A percentile compares a stretch with the other conserved stretches of the same genome.
phyloP scores from a whole-genome alignment of 2,797 vertebrate species.

The Rhinophrynus dorsalis region DNA sequence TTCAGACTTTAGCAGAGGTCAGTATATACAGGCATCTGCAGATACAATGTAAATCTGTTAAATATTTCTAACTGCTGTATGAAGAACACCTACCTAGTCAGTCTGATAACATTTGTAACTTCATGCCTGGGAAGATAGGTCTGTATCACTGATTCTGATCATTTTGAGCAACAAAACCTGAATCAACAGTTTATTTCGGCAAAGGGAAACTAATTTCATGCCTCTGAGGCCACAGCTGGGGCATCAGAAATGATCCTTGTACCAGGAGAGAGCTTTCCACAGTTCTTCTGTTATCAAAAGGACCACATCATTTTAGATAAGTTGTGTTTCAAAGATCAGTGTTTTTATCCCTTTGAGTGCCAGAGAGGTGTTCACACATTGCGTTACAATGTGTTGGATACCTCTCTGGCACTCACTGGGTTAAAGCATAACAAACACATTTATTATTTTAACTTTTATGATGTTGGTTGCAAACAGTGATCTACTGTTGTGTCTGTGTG shows the following conservation, averaged over 20 bases:
- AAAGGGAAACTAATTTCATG: not conserved
- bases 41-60: no score
- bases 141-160: not conserved
- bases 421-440: no score
- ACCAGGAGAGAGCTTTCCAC: not conserved
- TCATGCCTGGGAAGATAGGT: not conserved
- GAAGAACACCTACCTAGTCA: no score
- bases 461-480: no score
- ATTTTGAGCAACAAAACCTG: not conserved
- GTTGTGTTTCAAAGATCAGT: not conserved
- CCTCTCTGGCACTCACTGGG: no score
- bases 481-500: no score
- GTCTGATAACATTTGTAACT: no score
- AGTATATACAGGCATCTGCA: slow-evolving; percentile 6
- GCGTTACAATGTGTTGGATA: no score
- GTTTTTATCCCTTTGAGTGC: no score
- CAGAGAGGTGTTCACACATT: no score
- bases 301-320: not conserved
- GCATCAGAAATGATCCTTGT: not conserved
- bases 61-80: no score
- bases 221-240: not conserved
- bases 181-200: slow-evolving; percentile 8
- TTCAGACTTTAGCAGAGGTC: not conserved
- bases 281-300: not conserved
- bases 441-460: no score